Conservation (phyloP, 1,140 invertebrate genomes). For the Nebria ingens region DNA sequence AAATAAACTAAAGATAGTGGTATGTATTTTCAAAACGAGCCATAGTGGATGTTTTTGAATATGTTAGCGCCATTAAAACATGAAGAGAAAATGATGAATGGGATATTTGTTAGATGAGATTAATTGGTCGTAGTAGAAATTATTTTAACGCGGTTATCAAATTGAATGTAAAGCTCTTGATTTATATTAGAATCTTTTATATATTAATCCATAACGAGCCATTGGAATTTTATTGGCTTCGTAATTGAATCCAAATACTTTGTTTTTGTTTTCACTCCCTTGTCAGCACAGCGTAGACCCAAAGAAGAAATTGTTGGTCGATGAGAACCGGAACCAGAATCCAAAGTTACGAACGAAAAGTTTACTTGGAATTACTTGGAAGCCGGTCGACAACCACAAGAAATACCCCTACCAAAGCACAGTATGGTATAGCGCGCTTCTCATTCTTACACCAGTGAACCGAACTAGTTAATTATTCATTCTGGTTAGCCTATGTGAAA, state of each 20-base stretch:
- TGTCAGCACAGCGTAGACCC: not conserved
- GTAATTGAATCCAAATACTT: constrained; percentile 4
- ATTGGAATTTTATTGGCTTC: constrained; percentile 1
- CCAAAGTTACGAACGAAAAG: not conserved
- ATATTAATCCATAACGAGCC: not conserved
- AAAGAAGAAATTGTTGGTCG: no score
- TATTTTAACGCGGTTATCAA: no score
- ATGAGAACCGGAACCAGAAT: not conserved
- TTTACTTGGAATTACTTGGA: not conserved
- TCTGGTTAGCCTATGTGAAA: constrained; percentile 1
- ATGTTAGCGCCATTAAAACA: no score
- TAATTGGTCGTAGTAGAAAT: no score
- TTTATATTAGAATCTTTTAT: no score
- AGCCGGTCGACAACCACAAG: not conserved
- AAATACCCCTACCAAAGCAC: not conserved
- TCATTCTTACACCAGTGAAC: not conserved
- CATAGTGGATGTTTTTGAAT: no score
- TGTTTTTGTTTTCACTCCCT: not conserved
- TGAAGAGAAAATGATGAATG: no score
- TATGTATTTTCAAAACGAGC: no score
- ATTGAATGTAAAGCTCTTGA: no score
- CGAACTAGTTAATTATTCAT: not conserved
- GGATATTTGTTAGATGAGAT: no score
- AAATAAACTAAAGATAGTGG: no score
- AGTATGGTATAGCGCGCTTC: not conserved